phyloP scores from a whole-genome alignment of 2,888 invertebrate genomes.

The Hirtodrosophila confusa region DNA sequence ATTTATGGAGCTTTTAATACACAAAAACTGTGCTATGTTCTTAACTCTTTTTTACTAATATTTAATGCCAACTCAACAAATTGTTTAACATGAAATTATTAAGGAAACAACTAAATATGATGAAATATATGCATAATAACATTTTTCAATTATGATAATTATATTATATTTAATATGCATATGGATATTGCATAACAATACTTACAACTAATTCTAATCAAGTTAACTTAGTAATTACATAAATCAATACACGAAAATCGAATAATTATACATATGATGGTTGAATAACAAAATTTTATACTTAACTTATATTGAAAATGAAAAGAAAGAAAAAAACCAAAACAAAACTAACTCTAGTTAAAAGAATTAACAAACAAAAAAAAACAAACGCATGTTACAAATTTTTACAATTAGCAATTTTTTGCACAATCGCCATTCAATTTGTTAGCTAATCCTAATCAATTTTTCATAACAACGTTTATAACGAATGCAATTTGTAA shows the following conservation, averaged over 20 bases:
- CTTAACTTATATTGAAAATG: conserved; percentile 38
- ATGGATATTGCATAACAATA: conserved; percentile 41
- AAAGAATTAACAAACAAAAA: conserved; percentile 53
- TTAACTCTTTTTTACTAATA: conserved; percentile 55
- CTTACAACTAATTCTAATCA: conserved; percentile 53
- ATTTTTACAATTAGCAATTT: conserved; percentile 54
- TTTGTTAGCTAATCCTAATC: conserved; percentile 56
- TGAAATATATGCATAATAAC: conserved; percentile 27
- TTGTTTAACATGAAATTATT: conserved; percentile 34
- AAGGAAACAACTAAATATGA: conserved; percentile 36
- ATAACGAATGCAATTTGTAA: conserved; percentile 41
- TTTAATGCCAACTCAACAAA: conserved; percentile 27
- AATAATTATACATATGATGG: conserved; percentile 53
- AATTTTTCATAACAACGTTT: conserved; percentile 42
- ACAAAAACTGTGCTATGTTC: conserved; percentile 55
- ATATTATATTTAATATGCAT: conserved; percentile 29
- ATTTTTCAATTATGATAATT: conserved; percentile 43
- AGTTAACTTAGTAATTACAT: conserved; percentile 54
- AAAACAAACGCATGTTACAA: conserved; percentile 54
- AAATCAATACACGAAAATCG: conserved; percentile 37
- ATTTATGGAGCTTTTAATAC: conserved; percentile 46
- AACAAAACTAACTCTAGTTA: conserved; percentile 36
- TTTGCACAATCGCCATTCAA: conserved; percentile 61
- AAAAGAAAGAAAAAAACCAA: conserved; percentile 3
- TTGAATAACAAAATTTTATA: conserved; percentile 55